Evolutionary conservation across 2,113 vertebrate genomes (phyloP).

Genomic region (Baryphthengus martii): DNA sequence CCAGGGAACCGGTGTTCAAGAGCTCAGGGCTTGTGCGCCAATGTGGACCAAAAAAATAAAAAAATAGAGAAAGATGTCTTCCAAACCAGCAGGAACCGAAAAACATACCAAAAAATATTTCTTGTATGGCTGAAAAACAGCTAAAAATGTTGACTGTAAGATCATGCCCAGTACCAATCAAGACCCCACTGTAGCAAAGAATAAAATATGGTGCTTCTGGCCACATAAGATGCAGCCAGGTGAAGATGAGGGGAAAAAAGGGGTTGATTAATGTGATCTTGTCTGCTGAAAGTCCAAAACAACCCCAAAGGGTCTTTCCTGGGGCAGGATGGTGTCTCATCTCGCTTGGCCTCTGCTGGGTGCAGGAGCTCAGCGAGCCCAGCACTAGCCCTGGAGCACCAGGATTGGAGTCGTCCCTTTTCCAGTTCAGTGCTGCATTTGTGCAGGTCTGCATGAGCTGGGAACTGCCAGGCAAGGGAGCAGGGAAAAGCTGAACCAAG

Average conservation of each 20-base stretch:
- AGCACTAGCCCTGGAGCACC: not conserved
- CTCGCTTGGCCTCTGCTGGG: constrained; percentile 38
- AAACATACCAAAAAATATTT: not conserved
- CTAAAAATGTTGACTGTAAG: not conserved
- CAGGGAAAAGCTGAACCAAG: not conserved
- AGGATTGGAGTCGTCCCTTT: not conserved
- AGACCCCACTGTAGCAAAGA: not conserved
- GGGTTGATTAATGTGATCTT: not conserved
- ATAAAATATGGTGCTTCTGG: not conserved
- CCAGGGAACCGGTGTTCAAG: not conserved
- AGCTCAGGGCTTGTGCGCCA: not conserved
- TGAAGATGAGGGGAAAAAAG: not conserved
- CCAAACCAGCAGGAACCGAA: not conserved
- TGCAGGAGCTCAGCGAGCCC: not conserved
- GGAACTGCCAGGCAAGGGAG: not conserved
- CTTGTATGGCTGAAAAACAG: not conserved
- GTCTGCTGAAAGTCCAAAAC: not conserved
- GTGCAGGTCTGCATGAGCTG: not conserved
- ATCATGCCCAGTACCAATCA: not conserved
- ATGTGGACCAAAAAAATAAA: not conserved
- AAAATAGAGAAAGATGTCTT: not conserved
- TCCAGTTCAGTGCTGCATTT: accelerated
- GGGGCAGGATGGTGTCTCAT: not conserved
- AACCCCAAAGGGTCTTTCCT: not conserved
- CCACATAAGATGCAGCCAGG: not conserved